Percentiles rank a stretch among this genome's conserved stretches.
Evolutionary conservation across 2,888 invertebrate genomes (phyloP).

Genomic region (Stegana nigrithorax): DNA sequence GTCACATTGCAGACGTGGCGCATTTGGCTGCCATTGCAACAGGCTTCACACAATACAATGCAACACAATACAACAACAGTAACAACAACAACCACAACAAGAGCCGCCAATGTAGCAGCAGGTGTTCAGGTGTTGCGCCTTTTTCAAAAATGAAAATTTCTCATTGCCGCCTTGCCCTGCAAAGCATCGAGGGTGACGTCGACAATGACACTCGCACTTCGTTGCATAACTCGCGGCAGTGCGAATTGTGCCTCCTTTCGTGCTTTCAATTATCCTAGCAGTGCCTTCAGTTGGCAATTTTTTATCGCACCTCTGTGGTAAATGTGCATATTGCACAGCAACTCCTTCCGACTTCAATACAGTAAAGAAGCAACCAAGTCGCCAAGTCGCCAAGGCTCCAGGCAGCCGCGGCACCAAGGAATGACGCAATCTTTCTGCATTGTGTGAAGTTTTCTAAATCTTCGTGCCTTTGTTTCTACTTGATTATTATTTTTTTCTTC

Average conservation of each 20-base stretch:
- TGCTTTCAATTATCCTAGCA: not conserved
- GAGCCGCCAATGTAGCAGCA: not conserved
- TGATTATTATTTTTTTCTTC: conserved; percentile 6
- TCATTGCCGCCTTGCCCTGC: not conserved
- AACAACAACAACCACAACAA: not conserved
- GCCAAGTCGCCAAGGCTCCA: not conserved
- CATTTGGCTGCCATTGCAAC: not conserved
- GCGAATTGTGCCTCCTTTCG: not conserved
- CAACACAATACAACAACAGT: too few relatives aligned
- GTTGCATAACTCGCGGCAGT: not conserved
- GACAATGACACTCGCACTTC: not conserved
- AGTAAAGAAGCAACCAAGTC: too few relatives aligned
- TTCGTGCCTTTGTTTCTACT: not conserved
- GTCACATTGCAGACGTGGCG: not conserved
- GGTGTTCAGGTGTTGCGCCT: conserved; percentile 10
- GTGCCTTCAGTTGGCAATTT: not conserved
- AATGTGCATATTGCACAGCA: not conserved
- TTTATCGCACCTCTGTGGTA: not conserved
- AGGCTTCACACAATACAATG: too few relatives aligned
- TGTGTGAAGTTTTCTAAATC: not conserved
- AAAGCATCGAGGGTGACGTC: not conserved
- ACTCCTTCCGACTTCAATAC: too few relatives aligned
- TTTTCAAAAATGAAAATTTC: conserved; percentile 3
- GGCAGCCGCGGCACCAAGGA: too few relatives aligned
- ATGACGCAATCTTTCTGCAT: too few relatives aligned